phyloP scores from a whole-genome alignment of 2,797 vertebrate genomes.

The Cheirogaleus major region DNA sequence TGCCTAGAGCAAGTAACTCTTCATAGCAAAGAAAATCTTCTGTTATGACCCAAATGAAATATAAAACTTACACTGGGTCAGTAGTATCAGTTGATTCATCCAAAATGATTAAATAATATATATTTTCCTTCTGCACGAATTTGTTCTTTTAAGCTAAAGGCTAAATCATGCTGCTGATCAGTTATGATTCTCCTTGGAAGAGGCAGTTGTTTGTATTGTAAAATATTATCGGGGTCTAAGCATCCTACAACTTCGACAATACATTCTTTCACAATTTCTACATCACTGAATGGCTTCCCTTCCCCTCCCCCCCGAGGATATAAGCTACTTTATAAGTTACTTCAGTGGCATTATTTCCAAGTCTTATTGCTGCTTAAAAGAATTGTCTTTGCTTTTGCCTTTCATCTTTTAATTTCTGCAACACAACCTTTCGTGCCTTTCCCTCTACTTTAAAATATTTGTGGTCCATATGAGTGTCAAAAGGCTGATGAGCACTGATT shows the following conservation, averaged over 20 bases:
- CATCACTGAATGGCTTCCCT: not conserved
- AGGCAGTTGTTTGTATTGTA: not conserved
- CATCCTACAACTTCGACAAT: not conserved
- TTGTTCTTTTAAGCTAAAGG: not conserved
- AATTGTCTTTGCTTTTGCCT: not conserved
- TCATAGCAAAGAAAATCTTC: not conserved
- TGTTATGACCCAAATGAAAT: not conserved
- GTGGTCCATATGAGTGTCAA: not conserved
- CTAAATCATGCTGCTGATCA: not conserved
- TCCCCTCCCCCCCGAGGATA: rapidly evolving
- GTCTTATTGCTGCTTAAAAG: not conserved
- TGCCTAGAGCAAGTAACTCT: not conserved
- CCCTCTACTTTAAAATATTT: not conserved
- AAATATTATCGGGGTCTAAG: not conserved
- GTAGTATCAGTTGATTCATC: too few species aligned
- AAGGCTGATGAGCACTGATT: not conserved
- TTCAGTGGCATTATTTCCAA: not conserved
- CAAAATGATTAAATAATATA: not conserved
- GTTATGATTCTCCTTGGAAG: not conserved
- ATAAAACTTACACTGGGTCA: not conserved
- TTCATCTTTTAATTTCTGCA: not conserved
- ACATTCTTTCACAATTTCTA: not conserved
- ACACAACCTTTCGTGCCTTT: not conserved
- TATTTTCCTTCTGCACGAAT: not conserved
- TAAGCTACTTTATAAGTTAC: not conserved